A percentile compares a stretch with the other conserved stretches of the same genome.
Conservation (phyloP, 2,113 vertebrate genomes). For the Climacteris rufus region DNA sequence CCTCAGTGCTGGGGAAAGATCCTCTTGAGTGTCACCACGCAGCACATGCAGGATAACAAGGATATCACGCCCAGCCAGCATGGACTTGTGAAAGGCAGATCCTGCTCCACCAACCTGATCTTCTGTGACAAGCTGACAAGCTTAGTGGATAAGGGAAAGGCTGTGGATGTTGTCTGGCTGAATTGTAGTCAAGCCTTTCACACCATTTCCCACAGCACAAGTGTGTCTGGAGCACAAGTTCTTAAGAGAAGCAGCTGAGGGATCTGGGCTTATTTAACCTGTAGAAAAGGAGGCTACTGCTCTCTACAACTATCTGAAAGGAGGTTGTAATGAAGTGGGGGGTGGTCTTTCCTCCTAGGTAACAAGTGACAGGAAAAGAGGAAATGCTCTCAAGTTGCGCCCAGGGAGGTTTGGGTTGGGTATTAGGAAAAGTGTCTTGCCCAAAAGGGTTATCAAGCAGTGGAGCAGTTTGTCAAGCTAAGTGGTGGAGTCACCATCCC, state of each 20-base stretch:
- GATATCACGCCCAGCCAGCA: not conserved
- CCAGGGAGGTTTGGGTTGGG: not conserved
- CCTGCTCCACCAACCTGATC: not conserved
- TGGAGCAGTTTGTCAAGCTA: not conserved
- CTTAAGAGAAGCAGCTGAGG: not conserved
- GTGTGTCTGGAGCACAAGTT: not conserved
- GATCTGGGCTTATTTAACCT: not conserved
- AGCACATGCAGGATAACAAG: not conserved
- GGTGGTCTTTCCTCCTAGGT: rapidly evolving
- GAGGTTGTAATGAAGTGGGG: not conserved
- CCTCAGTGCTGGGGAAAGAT: not conserved
- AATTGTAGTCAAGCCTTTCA: not conserved
- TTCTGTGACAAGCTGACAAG: not conserved
- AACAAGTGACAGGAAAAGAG: too few relatives aligned
- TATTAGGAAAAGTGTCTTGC: not conserved
- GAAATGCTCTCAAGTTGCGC: not conserved
- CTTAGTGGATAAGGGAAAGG: not conserved
- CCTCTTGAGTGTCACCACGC: not conserved
- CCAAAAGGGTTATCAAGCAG: not conserved
- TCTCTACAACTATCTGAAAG: not conserved
- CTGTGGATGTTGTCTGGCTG: not conserved
- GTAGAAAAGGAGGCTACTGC: not conserved
- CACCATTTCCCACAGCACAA: not conserved
- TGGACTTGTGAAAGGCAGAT: not conserved
- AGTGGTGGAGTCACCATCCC: not conserved